Base-by-base conservation (phyloP, 2,888 invertebrate genomes). In the Hypomecis punctinalis region DNA sequence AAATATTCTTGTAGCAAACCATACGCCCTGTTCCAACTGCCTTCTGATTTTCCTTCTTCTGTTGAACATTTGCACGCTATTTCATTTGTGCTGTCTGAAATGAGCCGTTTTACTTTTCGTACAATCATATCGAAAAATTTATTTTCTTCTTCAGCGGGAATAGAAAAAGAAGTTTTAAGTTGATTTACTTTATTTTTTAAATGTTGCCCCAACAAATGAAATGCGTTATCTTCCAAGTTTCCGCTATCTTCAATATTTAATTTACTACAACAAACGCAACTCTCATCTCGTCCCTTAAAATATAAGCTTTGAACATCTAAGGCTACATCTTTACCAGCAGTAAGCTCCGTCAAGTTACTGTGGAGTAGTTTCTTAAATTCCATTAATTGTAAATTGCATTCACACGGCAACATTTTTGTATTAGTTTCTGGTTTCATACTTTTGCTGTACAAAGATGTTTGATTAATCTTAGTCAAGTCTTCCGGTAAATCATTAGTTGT, bases 1-100 rank as follows among this genome's bases (percentile, higher is more conserved):
- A 93, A 79, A 79, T 92, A 93, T 77, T 93, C 93, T 78, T 90
- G 86, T 58, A 93, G 75, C 70, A 93, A 77, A 49, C 80, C 81
- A 64, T 88, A 88, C 0, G 89, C 91, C 72, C 91, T 83, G 13
- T 84, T 83, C 89, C 90, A 92, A 74, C 84, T 89, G n/a, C 81
- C 85, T 61, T 81, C 76, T 13, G 68, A 66, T 13, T 60, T 69
- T 63, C 64, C 33, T 23, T 69, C 68, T 54, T 69, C 67, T 63
- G 70, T 68, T 5, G 70, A 65, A 76, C 87, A 88, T 67, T 76
- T 82, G 76, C 88, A 91, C 62, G 73, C 69, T 10, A 84, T 70
- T 67, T 80, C 75, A 68, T 79, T 78, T 11, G 84, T 83, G 67
- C 76, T 83, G 35, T 87, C 83, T 45, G 79, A 81, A 70, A 93